Base-by-base conservation (phyloP, 2,113 vertebrate species). In the Xiphorhynchus elegans region DNA sequence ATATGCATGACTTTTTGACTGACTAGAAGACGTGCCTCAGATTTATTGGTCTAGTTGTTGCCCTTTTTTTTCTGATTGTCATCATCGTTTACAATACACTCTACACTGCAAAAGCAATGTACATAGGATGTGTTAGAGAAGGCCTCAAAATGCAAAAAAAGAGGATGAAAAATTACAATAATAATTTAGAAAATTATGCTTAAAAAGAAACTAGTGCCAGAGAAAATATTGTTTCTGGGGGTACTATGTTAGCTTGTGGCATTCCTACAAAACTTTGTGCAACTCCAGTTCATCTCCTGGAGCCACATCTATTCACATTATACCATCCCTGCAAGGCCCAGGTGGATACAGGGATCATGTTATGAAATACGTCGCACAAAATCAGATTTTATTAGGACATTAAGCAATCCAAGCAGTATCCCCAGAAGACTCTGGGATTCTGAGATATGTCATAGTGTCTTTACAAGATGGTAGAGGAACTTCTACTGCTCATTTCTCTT, bases 201-300 rank as follows among this genome's bases (percentile, higher is more conserved):
- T 55, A 33, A 3, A 29, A 73, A 39, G 9, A 84, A 69, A 67
- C 18, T 14, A 20, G 9, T 72, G 8, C 12, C 37, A 66, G 46
- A 62, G 31, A 29, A 37, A 62, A 25, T 29, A 39, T 2, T 5
- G 7, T 26, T 60, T 89, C 18, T 15, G 3, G 46, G 19, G 2
- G 5, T 42, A 46, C 2, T 2, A 11, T 20, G 29, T 23, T 63
- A 70, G 46, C 3, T 10, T 5, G 0, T 9, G 42, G 2, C 26
- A 39, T 47, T 86, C 50, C 35, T 55, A 47, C 23, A 83, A 80
- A 93, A 59, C 5, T 28, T 44, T 52, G 14, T 1, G 4, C 18
- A 50, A 3, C 11, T 44, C 42, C 29, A 55, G 14, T 26, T 74
- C 42, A 10, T 69, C 21, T 66, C 33, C 29, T 39, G 11, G 2